Evolutionary conservation across 2,888 invertebrate species (phyloP), one percentile per base, ranked within the genome.

Genomic region (Geophilus truncorum): DNA sequence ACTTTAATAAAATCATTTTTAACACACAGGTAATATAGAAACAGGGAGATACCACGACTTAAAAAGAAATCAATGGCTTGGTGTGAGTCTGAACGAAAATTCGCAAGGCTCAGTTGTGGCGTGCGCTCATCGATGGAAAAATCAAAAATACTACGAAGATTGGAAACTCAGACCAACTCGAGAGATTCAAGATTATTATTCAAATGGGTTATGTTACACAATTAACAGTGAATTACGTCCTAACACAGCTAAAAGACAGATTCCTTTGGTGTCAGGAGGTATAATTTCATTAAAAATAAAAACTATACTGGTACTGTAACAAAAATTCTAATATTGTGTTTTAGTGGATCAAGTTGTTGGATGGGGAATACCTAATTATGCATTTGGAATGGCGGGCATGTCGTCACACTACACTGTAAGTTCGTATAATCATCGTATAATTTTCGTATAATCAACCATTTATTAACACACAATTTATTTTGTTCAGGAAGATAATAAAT

Each of bases 381-480:
- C 28, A 12, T 76, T 76, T 76, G 76, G 76, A 34, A 76, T 76
- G 76, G 76, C 76, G 12, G 76, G 76, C 25, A 76, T 76, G 23
- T 76, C 76, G 10, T 30, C 76, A 25, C 76, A 76, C 28, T 76
- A 28, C 28, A 30, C 76, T 2, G 57, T 62, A 62, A 23, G 57
- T 2, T 9, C n/a, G n/a, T n/a, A n/a, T n/a, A n/a, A n/a, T n/a
- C n/a, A n/a, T n/a, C n/a, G n/a, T 51, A 9, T 51, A 51, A 51
- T 15, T 51, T n/a, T 9, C 6, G 18, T n/a, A 9, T 5, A 75
- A 75, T 21, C 28, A 3, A 75, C 23, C 30, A 32, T 10, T 32
- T 76, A 25, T 15, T 25, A 32, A 3, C 28, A 9, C 10, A 28
- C n/a, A 70, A 62, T 15, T 21, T 21, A 0, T 70, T 18, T 70